Percentiles rank a stretch among this genome's conserved stretches.
Conservation (phyloP, 2,113 vertebrate genomes). For the Psittacula cyanocephala region DNA sequence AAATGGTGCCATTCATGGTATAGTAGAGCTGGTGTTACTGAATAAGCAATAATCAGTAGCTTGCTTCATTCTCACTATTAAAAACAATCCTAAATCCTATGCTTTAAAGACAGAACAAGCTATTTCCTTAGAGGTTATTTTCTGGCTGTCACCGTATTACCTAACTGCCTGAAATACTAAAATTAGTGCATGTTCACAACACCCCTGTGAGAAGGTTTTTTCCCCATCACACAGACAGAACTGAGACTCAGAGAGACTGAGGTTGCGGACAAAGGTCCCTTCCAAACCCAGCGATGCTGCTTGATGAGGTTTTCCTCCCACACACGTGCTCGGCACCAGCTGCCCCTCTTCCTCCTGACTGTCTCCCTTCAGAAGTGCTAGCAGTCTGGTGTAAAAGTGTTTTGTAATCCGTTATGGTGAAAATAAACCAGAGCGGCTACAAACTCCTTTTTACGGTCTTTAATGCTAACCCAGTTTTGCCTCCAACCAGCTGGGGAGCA, state of each 20-base stretch:
- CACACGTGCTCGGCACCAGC: conserved; percentile 1
- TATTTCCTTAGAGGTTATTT: conserved; percentile 13
- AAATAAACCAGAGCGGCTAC: conserved; percentile 11
- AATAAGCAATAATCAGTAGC: not conserved
- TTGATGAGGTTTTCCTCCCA: conserved; percentile 45
- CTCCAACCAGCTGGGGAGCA: not conserved
- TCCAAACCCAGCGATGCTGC: not conserved
- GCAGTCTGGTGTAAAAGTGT: not conserved
- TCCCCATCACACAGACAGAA: not conserved
- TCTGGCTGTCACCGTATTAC: conserved; percentile 41
- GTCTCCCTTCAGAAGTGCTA: conserved; percentile 35
- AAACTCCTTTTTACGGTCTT: not conserved
- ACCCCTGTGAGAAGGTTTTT: not conserved
- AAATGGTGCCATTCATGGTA: conserved; percentile 7
- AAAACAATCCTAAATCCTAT: not conserved
- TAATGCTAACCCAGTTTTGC: not conserved
- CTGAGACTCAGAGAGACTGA: not conserved
- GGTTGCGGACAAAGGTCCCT: conserved; percentile 42
- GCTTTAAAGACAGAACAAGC: not conserved
- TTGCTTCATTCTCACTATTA: conserved; percentile 31
- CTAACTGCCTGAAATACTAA: conserved; percentile 28
- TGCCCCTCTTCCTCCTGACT: conserved; percentile 56
- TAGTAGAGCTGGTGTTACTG: conserved; percentile 23
- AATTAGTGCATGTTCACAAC: conserved; percentile 1
- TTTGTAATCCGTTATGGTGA: not conserved